phyloP scores from a whole-genome alignment of 2,113 vertebrate species.

The Crotalus horridus region DNA sequence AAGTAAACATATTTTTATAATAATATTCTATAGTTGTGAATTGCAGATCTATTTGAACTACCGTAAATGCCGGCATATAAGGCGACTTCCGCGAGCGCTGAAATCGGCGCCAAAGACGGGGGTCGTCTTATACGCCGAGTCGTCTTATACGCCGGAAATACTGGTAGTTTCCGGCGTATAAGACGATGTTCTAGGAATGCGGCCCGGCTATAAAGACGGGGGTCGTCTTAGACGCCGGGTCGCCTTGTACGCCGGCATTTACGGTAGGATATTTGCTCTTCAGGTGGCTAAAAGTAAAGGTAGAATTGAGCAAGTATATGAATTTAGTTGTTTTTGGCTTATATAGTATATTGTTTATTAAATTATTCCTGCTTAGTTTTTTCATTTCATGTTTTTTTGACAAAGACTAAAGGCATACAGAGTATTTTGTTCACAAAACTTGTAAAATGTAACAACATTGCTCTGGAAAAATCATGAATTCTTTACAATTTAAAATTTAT shows the following conservation, averaged over 20 bases:
- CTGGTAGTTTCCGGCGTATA: no score
- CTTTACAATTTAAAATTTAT: conserved; percentile 45
- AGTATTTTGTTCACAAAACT: conserved; percentile 37
- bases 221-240: no score
- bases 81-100: no score
- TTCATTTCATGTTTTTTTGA: conserved; percentile 29
- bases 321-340: background rate
- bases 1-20: background rate
- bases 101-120: no score
- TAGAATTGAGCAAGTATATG: background rate
- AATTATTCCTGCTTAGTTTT: background rate
- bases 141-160: no score
- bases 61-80: no score
- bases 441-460: conserved; percentile 51
- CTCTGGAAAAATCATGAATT: conserved; percentile 57
- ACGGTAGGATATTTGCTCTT: background rate
- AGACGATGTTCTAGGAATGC: no score
- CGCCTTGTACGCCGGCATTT: no score
- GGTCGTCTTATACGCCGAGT: no score
- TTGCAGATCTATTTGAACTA: background rate
- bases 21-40: conserved; percentile 1
- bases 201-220: no score
- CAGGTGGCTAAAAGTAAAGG: conserved; percentile 1
- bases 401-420: conserved; percentile 42
- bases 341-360: no score